Base-by-base conservation (phyloP, 2,797 vertebrate species). In the Halcyon smyrnensis region DNA sequence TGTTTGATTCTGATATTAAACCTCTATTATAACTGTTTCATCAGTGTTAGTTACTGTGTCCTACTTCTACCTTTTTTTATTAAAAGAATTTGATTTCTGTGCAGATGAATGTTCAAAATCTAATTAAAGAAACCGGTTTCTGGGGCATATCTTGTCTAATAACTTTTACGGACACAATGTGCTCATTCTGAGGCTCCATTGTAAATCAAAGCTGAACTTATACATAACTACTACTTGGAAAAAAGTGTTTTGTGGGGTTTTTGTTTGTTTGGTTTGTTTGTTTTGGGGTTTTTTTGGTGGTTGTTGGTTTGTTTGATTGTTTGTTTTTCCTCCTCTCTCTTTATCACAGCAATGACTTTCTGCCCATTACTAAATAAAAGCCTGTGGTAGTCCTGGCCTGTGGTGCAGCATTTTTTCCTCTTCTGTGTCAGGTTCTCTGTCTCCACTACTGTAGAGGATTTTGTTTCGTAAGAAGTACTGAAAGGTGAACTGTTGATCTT, bases 371-470 rank as follows among this genome's bases (percentile, higher is more conserved):
- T 63, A 62, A 90, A 76, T 76, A 67, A 89, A 92, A 92, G 56
- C 56, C n/a, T 50, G 1, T 89, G 84, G 71, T 91, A 84, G 87
- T 92, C 37, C 67, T 62, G 56, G 24, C 18, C 56, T 91, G 21
- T 79, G 59, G 48, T 93, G 73, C 67, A 90, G 78, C 91, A 73
- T 96, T 95, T 60, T 71, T 94, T 92, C 80, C 63, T 93, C 43
- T 90, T 86, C 79, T 88, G 19, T 86, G 76, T 81, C 80, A 69
- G 54, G 23, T 81, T 89, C 50, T 92, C 70, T 90, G 63, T 91
- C 81, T 48, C 21, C 25, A 37, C 17, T 28, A 37, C 43, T 74
- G 59, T 13, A 65, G 64, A 60, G 45, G 45, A 59, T 89, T 89
- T 92, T 89, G 54, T 89, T 90, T 93, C 56, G 45, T 37, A 60